Conservation (phyloP, 1,140 invertebrate genomes). For the Tetragonula clypearis region DNA sequence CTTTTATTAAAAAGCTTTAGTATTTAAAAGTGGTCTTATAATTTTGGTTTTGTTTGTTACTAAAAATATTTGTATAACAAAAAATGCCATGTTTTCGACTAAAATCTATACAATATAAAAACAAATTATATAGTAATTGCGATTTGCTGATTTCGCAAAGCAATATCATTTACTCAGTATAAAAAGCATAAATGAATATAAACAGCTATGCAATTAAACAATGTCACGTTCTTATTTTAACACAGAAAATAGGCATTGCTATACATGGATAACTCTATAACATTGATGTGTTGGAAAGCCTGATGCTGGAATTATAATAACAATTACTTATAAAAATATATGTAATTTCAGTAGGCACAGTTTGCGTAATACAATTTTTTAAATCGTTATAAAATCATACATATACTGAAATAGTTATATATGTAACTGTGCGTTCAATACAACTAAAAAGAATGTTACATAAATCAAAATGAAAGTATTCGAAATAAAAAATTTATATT, state of each 20-base stretch:
- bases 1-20: constrained; percentile 32
- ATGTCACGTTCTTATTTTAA: constrained; percentile 20
- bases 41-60: not conserved
- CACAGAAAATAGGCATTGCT: not conserved
- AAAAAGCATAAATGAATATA: constrained; percentile 17
- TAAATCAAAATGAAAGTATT: not conserved
- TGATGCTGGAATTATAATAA: constrained; percentile 26
- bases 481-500: not conserved
- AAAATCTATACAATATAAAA: not conserved
- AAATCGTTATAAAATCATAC: constrained; percentile 30
- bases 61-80: constrained; percentile 10
- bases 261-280: constrained; percentile 5
- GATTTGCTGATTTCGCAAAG: not conserved
- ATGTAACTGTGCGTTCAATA: constrained; percentile 22
- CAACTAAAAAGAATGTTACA: constrained; percentile 3
- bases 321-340: constrained; percentile 50
- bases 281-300: constrained; percentile 11
- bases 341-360: constrained; percentile 42
- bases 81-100: not conserved
- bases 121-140: constrained; percentile 1
- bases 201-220: constrained; percentile 17
- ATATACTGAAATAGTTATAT: not conserved
- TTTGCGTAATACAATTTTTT: constrained; percentile 32
- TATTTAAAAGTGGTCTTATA: constrained; percentile 26
- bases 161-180: not conserved